Percentiles rank a stretch among this genome's conserved stretches.
phyloP scores from a whole-genome alignment of 2,888 invertebrate species.

The Diachrysia chrysitis region DNA sequence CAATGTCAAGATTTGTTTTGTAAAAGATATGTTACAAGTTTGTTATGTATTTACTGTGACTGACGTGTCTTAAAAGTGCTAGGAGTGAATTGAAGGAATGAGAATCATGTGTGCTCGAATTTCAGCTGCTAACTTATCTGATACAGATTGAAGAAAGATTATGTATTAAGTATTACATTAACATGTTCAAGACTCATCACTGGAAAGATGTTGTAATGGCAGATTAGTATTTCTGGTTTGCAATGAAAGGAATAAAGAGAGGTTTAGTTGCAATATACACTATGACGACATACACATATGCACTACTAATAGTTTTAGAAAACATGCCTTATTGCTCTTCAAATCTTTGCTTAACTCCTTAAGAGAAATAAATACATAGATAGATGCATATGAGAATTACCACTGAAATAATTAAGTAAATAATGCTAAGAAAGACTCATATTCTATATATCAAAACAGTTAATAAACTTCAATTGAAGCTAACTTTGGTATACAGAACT shows the following conservation, averaged over 20 bases:
- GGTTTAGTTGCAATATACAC: slow-evolving; percentile 45
- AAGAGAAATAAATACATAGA: not conserved
- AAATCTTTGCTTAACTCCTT: slow-evolving; percentile 23
- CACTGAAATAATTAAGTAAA: slow-evolving; percentile 1
- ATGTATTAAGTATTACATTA: slow-evolving; percentile 34
- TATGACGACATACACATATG: slow-evolving; percentile 22
- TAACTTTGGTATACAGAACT: not conserved
- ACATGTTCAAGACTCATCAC: slow-evolving; percentile 38
- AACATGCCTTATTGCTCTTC: slow-evolving; percentile 24
- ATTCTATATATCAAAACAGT: not conserved
- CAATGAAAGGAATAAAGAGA: slow-evolving; percentile 11
- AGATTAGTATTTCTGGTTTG: slow-evolving; percentile 13
- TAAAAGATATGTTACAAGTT: not conserved
- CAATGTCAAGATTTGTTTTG: not conserved
- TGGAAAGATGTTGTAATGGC: slow-evolving; percentile 30
- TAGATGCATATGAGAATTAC: slow-evolving; percentile 13
- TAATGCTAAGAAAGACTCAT: not conserved
- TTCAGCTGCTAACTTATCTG: not conserved
- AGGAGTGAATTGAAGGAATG: slow-evolving; percentile 16
- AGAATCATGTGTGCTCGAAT: slow-evolving; percentile 31
- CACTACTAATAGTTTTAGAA: slow-evolving; percentile 18
- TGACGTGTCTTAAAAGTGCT: slow-evolving; percentile 35
- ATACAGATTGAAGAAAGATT: not conserved
- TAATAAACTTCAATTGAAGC: not conserved
- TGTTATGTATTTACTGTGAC: slow-evolving; percentile 8